These are phyloP conservation scores for Xyrichtys novacula DNA, from an alignment of 2,797 vertebrate species.

Conservation along the genomic window DNA sequence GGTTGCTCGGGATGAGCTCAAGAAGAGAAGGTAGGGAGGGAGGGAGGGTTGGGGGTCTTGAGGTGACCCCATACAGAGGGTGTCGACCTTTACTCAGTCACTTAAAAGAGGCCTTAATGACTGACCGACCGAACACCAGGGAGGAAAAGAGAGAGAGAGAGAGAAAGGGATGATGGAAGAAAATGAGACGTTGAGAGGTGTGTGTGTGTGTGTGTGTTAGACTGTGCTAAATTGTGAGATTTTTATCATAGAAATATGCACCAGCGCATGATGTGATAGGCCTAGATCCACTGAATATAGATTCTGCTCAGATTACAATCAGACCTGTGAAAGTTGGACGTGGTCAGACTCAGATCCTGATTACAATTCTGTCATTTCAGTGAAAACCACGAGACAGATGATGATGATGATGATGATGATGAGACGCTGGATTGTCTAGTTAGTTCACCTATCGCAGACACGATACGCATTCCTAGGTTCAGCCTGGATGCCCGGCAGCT, in stretches of 20 bases:
- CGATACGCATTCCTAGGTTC: neutral
- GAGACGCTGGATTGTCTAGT: neutral
- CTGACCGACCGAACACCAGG: constrained; percentile 51
- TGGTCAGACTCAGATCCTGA: constrained; percentile 35
- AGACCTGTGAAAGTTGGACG: constrained; percentile 59
- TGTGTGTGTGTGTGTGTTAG: too few relatives aligned
- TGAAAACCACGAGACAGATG: too few relatives aligned
- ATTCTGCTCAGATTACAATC: constrained; percentile 59
- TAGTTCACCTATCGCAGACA: neutral
- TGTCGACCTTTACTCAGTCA: constrained; percentile 63
- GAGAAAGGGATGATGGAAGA: constrained; percentile 11
- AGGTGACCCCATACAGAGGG: constrained; percentile 57
- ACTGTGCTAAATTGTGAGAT: constrained; percentile 50
- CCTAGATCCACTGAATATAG: constrained; percentile 49
- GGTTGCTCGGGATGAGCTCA: constrained; percentile 47
- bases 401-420: too few relatives aligned
- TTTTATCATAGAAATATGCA: constrained; percentile 61
- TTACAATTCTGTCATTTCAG: constrained; percentile 26
- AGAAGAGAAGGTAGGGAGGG: constrained; percentile 19
- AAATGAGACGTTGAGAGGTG: constrained; percentile 9
- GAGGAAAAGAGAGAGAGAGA: constrained; percentile 20
- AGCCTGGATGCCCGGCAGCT: neutral
- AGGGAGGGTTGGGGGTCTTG: constrained; percentile 18
- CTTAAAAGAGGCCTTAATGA: constrained; percentile 58
- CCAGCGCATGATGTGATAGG: constrained; percentile 49